A percentile compares a stretch with the other conserved stretches of the same genome.
Evolutionary conservation across 2,888 invertebrate genomes (phyloP).

Genomic region (Dermolepida albohirtum): DNA sequence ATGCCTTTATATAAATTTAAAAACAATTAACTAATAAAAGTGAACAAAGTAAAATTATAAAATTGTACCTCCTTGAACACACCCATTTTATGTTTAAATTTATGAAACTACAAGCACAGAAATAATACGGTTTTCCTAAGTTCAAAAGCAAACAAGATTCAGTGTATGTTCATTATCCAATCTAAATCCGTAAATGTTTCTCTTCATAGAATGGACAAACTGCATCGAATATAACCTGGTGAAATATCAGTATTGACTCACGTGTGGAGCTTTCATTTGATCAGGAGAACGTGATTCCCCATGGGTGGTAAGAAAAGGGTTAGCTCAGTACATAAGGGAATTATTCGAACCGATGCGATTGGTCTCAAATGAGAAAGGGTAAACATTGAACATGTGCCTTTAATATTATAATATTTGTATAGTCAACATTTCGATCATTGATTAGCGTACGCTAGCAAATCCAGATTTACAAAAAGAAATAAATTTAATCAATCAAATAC

Average conservation of each 20-base stretch:
- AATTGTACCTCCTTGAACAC: no score
- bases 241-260: slow-evolving; percentile 51
- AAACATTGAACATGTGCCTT: slow-evolving; percentile 59
- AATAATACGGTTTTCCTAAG: no score
- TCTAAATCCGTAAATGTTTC: slow-evolving; percentile 23
- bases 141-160: slow-evolving; percentile 17
- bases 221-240: background rate
- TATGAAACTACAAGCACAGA: no score
- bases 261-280: slow-evolving; percentile 51
- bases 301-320: slow-evolving; percentile 46
- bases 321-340: slow-evolving; percentile 40
- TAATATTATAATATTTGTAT: slow-evolving; percentile 54
- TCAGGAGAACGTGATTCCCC: slow-evolving; percentile 53
- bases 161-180: slow-evolving; percentile 26
- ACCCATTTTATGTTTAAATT: no score
- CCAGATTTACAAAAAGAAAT: no score
- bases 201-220: background rate
- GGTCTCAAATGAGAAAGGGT: slow-evolving; percentile 58
- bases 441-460: background rate
- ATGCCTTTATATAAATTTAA: no score
- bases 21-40: no score
- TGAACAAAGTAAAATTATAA: no score
- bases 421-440: slow-evolving; percentile 5
- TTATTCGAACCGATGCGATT: slow-evolving; percentile 51
- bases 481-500: no score